Base-by-base conservation (phyloP, 2,113 vertebrate species). In the Columba janthina region DNA sequence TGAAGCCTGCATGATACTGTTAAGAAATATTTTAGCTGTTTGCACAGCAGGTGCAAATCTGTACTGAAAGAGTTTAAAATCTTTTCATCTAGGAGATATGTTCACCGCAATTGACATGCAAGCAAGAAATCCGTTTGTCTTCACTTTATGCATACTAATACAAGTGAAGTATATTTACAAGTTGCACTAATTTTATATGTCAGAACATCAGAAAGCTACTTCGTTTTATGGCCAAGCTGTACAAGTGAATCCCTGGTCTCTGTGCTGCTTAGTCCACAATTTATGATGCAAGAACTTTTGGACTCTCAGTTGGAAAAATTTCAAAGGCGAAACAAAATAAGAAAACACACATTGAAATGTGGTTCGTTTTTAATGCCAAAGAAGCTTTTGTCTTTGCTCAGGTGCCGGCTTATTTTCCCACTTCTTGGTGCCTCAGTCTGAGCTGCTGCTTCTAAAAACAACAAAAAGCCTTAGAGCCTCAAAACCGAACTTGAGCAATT, bases 341-440 rank as follows among this genome's bases (percentile, higher is more conserved):
- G 26, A 42, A 26, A 89, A 51, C n/a, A 5, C 32, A 7, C 21
- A 18, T 1, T 57, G 69, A 76, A 67, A 15, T 28, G 82, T 48
- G 57, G 16, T 66, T 92, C 40, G 29, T 0, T 79, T 95, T 58
- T 69, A 75, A 90, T 87, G 79, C 94, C 85, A 93, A 93, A 93
- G 93, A 95, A 94, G 65, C 66, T 79, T 67, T 84, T 88, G 42
- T 11, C 75, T 86, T 84, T 94, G 79, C 82, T 83, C 94, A 92
- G 86, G 92, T 93, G 72, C 74, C 88, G 83, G 36, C 78, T 90
- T 40, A 10, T 71, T 81, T 51, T 65, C 61, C 22, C 28, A 9
- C 56, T 92, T 58, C 38, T 66, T 1, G 3, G 57, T 92, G 79
- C 85, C 82, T 96, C 85, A 67, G 82, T 46, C 44, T 61, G 22